A percentile compares a stretch with the other conserved stretches of the same genome.
Conservation (phyloP, 2,797 vertebrate species). For the Sphenodon punctatus region DNA sequence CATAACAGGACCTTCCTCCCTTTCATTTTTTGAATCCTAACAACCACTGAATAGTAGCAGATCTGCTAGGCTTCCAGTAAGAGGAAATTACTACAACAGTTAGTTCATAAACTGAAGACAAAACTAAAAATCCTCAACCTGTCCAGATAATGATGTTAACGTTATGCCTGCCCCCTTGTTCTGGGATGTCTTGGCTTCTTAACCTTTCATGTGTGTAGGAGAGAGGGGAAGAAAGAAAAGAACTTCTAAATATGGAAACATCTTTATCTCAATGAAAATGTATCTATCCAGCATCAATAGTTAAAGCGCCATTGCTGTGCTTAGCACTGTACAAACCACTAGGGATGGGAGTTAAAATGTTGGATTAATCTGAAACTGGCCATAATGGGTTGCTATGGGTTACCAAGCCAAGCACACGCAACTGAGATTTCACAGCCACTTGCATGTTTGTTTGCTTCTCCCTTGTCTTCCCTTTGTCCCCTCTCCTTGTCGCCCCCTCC, state of each 20-base stretch:
- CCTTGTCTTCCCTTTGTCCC: no score
- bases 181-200: no score
- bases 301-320: no score
- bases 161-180: no score
- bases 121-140: neutral
- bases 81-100: rapidly evolving
- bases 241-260: neutral
- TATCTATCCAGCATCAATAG: neutral
- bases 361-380: no score
- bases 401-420: no score
- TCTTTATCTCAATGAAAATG: neutral
- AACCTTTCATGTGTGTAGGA: neutral
- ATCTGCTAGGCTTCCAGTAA: rapidly evolving
- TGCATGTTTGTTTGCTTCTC: no score
- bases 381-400: no score
- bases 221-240: neutral
- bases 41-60: rapidly evolving
- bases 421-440: no score
- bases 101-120: neutral
- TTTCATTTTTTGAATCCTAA: rapidly evolving
- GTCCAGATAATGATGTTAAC: rapidly evolving
- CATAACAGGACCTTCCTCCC: rapidly evolving
- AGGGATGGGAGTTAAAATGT: no score
- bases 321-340: neutral
- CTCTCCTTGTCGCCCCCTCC: no score